Evolutionary conservation across 2,113 vertebrate species (phyloP).

Genomic region (Xiphophorus couchianus): DNA sequence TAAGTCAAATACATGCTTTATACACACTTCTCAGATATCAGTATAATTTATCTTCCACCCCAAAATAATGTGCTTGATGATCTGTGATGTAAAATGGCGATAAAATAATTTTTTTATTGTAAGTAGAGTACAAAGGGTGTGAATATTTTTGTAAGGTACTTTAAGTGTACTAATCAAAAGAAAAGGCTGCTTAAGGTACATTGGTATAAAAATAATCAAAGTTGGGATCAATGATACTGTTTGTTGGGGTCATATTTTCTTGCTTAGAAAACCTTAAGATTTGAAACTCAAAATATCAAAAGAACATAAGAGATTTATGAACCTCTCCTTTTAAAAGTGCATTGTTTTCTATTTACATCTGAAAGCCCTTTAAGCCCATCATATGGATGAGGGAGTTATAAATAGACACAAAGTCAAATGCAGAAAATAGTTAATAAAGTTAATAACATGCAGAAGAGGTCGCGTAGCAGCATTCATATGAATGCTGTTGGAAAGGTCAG

Average conservation of each 20-base stretch:
- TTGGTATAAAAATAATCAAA: constrained; percentile 35
- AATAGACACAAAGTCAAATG: constrained; percentile 40
- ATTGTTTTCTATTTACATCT: constrained; percentile 24
- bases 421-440: constrained; percentile 36
- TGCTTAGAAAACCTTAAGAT: constrained; percentile 25
- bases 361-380: not conserved
- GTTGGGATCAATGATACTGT: constrained; percentile 57
- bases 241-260: constrained; percentile 28
- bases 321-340: constrained; percentile 31
- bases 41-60: no score
- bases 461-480: constrained; percentile 59
- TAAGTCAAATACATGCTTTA: no score
- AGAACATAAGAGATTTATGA: constrained; percentile 12
- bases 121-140: no score
- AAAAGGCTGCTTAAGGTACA: constrained; percentile 56
- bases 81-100: no score
- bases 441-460: constrained; percentile 58
- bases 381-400: constrained; percentile 38
- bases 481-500: constrained; percentile 78
- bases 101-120: no score
- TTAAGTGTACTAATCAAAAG: constrained; percentile 78
- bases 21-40: no score
- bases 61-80: no score
- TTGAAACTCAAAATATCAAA: not conserved
- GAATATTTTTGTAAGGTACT: no score